Conservation (phyloP, 2,888 invertebrate genomes). For the Sarcophaga carnaria region DNA sequence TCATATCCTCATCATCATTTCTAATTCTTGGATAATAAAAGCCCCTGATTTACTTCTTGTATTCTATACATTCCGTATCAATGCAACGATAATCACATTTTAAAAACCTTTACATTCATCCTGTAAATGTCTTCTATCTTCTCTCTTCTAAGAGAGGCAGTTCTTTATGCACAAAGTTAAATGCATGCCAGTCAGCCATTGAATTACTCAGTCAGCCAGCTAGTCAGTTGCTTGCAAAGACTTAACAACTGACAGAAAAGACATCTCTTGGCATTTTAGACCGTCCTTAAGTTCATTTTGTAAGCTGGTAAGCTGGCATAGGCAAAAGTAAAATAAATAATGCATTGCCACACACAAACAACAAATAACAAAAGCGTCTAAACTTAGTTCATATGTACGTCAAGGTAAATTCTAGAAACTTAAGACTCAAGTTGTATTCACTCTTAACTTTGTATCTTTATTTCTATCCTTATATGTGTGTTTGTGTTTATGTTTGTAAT, state of each 20-base stretch:
- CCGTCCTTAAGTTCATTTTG: too few relatives aligned
- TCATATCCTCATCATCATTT: constrained; percentile 29
- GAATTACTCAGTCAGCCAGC: background rate
- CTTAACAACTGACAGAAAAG: background rate
- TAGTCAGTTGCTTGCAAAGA: background rate
- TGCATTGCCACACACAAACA: too few relatives aligned
- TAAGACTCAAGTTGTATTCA: too few relatives aligned
- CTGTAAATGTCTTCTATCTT: constrained; percentile 14
- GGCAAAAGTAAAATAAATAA: too few relatives aligned
- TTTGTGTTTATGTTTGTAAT: background rate
- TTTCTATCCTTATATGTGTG: background rate
- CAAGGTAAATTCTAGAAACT: constrained; percentile 50
- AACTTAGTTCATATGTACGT: constrained; percentile 23
- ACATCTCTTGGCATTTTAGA: background rate
- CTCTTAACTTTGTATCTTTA: background rate
- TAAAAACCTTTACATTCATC: constrained; percentile 61
- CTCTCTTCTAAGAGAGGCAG: too few relatives aligned
- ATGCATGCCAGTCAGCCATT: constrained; percentile 13
- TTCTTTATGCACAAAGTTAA: constrained; percentile 26
- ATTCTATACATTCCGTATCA: constrained; percentile 14
- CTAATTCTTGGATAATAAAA: constrained; percentile 62
- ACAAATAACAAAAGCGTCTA: too few relatives aligned
- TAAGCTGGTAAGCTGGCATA: too few relatives aligned
- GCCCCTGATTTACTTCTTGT: constrained; percentile 58
- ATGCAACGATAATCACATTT: constrained; percentile 66